Evolutionary conservation across 1,140 invertebrate species (phyloP).

Genomic region (Prorops nasuta): DNA sequence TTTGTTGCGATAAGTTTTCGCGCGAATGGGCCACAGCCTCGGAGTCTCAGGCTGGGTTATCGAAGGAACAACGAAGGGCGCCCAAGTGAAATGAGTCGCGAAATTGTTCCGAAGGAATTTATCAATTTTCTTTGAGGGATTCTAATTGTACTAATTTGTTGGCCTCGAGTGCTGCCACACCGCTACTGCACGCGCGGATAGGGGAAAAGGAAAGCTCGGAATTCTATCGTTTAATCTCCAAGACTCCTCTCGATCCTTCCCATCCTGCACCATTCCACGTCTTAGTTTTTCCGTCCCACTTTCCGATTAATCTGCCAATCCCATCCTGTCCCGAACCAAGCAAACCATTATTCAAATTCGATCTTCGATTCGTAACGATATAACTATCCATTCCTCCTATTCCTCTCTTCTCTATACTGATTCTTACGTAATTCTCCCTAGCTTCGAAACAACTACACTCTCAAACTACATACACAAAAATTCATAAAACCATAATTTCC

Average conservation of each 20-base stretch:
- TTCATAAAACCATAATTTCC: too few relatives aligned
- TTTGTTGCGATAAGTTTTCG: constrained; percentile 28
- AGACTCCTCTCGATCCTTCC: constrained; percentile 3
- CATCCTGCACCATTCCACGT: constrained; percentile 21
- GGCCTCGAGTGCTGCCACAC: constrained; percentile 34
- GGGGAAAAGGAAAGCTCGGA: constrained; percentile 25
- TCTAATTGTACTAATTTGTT: constrained; percentile 60
- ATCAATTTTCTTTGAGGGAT: constrained; percentile 58
- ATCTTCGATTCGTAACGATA: too few relatives aligned
- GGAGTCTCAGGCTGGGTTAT: neutral
- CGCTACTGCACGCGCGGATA: constrained; percentile 18
- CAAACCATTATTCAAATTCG: too few relatives aligned
- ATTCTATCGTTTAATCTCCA: constrained; percentile 56
- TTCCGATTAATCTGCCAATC: neutral
- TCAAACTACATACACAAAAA: too few relatives aligned
- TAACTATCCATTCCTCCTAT: neutral
- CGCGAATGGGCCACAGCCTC: constrained; percentile 6
- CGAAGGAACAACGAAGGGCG: constrained; percentile 12
- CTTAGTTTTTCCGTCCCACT: constrained; percentile 3
- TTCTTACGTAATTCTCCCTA: constrained; percentile 27
- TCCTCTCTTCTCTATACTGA: neutral
- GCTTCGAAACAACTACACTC: constrained; percentile 8
- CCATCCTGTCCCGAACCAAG: too few relatives aligned
- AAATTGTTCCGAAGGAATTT: constrained; percentile 58
- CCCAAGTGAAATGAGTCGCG: constrained; percentile 53